A percentile compares a stretch with the other conserved stretches of the same genome.
These are phyloP conservation scores for Taxidea taxus DNA, from an alignment of 2,113 vertebrate genomes.

Conservation along the genomic window DNA sequence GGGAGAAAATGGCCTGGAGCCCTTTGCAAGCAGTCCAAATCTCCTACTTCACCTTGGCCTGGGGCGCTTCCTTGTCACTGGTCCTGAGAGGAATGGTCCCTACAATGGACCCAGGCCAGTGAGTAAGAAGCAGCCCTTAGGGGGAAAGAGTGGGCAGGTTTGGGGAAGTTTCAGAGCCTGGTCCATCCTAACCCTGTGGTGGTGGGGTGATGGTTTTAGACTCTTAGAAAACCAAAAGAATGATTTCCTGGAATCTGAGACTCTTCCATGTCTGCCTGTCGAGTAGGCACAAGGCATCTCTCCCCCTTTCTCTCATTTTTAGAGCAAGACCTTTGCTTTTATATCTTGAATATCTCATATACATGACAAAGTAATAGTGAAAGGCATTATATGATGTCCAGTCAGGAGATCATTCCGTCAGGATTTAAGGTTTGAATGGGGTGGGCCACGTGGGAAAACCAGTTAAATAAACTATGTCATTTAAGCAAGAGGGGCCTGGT, in stretches of 20 bases:
- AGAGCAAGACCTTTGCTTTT: conserved; percentile 18
- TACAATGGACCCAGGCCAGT: too few species aligned
- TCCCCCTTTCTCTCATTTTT: background rate
- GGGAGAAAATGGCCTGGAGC: background rate
- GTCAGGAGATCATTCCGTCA: background rate
- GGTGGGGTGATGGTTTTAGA: background rate
- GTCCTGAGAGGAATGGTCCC: background rate
- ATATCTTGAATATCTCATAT: background rate
- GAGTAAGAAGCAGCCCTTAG: background rate
- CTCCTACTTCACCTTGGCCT: background rate
- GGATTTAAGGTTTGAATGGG: background rate
- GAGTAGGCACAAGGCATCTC: background rate
- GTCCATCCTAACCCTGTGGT: background rate
- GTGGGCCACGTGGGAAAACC: background rate
- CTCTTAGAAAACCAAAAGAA: background rate
- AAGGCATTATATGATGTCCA: background rate
- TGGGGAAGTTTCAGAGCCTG: background rate
- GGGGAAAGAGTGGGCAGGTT: background rate
- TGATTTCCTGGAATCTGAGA: background rate
- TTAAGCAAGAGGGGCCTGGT: background rate
- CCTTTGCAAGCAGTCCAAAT: background rate
- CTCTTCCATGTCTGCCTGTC: background rate
- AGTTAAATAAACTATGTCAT: background rate
- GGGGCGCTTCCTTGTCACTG: too few species aligned
- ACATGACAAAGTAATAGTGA: background rate